phyloP scores from a whole-genome alignment of 1,140 invertebrate genomes.

The Antheraea pernyi region DNA sequence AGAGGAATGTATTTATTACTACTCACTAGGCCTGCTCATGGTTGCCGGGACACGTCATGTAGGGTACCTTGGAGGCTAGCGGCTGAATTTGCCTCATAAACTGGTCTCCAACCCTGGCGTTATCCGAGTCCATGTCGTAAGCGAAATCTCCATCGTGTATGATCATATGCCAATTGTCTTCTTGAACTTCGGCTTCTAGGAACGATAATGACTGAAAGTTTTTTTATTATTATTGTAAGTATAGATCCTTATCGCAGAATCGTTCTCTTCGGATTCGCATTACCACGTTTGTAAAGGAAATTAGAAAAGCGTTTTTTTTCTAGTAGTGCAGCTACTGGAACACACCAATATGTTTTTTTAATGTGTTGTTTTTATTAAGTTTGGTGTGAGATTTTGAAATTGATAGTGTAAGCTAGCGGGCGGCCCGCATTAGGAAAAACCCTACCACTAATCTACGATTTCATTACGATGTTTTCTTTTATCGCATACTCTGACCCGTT shows the following conservation, averaged over 20 bases:
- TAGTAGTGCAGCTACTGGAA: too few relatives aligned
- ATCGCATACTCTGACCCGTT: too few relatives aligned
- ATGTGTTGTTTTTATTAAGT: too few relatives aligned
- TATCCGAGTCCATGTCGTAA: constrained; percentile 93
- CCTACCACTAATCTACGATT: too few relatives aligned
- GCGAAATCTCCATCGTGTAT: constrained; percentile 98
- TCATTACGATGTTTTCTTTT: too few relatives aligned
- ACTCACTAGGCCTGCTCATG: constrained; percentile 92
- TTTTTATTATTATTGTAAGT: not conserved
- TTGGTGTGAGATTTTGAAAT: too few relatives aligned
- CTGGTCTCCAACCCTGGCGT: constrained; percentile 90
- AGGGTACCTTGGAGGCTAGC: constrained; percentile 92
- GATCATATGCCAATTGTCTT: constrained; percentile 91
- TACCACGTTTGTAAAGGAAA: too few relatives aligned
- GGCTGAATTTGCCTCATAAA: constrained; percentile 95
- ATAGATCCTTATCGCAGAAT: not conserved
- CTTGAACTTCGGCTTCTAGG: constrained; percentile 90
- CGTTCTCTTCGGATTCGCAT: not conserved
- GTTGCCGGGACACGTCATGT: constrained; percentile 96
- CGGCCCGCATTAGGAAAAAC: too few relatives aligned
- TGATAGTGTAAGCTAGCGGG: too few relatives aligned
- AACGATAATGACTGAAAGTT: constrained; percentile 83
- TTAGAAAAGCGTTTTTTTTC: too few relatives aligned
- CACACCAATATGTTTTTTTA: too few relatives aligned
- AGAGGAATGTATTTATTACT: too few relatives aligned